Percentiles rank a stretch among this genome's conserved stretches.
Conservation (phyloP, 2,113 vertebrate species). For the Enhydra lutris region DNA sequence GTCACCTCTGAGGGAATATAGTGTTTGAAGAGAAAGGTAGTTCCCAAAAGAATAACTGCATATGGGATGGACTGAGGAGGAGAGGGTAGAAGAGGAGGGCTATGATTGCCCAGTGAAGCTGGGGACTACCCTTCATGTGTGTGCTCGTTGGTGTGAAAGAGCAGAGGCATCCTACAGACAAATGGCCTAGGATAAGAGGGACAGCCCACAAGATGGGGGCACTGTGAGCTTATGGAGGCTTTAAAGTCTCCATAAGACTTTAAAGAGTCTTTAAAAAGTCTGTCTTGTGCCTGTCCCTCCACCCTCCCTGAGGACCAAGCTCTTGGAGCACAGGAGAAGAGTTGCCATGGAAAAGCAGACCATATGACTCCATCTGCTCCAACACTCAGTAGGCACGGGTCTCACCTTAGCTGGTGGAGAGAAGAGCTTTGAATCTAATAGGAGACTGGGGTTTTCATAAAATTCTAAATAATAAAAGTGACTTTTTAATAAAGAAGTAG, state of each 20-base stretch:
- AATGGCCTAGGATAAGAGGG: neutral
- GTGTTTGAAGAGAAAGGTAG: neutral
- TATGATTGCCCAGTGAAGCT: neutral
- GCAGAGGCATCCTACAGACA: neutral
- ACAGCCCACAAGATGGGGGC: accelerated
- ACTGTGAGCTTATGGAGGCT: accelerated
- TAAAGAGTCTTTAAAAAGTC: neutral
- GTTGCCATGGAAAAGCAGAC: accelerated
- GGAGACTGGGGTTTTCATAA: neutral
- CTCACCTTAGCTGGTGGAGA: neutral
- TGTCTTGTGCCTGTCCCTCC: neutral
- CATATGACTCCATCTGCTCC: accelerated
- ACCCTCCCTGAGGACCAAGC: neutral
- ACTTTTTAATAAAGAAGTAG: neutral
- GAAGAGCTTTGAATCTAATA: neutral
- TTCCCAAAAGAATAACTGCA: neutral
- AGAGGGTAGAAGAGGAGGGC: neutral
- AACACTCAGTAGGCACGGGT: neutral
- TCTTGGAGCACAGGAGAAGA: too few relatives aligned
- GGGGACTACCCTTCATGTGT: neutral
- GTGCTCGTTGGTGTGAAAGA: neutral
- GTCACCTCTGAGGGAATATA: neutral
- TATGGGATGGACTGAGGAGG: neutral
- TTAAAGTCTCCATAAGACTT: neutral
- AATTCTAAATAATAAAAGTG: neutral